A percentile compares a stretch with the other conserved stretches of the same genome.
These are phyloP conservation scores for Tetramorium simillimum DNA, from an alignment of 1,140 invertebrate species.

Conservation along the genomic window DNA sequence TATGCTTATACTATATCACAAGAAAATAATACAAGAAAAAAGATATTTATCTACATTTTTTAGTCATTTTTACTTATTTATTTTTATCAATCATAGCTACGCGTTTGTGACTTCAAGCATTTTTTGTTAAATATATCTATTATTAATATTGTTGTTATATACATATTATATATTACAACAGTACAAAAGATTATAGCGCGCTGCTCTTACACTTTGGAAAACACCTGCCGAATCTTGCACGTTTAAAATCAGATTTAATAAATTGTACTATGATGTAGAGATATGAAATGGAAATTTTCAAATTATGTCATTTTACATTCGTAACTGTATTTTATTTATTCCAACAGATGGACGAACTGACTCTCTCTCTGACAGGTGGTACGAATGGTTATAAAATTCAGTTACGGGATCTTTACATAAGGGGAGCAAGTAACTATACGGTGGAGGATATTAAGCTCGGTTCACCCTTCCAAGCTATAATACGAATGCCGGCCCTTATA, in stretches of 20 bases:
- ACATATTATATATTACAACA: neutral
- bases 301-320: neutral
- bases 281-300: neutral
- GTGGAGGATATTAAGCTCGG: constrained; percentile 88
- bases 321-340: neutral
- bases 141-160: no score
- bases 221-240: neutral
- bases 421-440: constrained; percentile 89
- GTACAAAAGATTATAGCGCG: neutral
- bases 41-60: neutral
- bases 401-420: constrained; percentile 89
- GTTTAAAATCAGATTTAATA: neutral
- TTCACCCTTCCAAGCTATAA: constrained; percentile 88
- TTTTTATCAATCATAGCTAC: neutral
- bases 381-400: constrained; percentile 90
- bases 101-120: neutral
- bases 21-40: neutral
- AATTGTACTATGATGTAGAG: neutral
- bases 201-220: neutral
- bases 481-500: constrained; percentile 89
- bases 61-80: neutral
- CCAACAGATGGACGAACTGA: constrained; percentile 88
- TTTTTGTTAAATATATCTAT: neutral
- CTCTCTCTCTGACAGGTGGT: constrained; percentile 89
- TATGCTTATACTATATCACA: neutral